phyloP scores from a whole-genome alignment of 2,888 invertebrate species.

The Euclidia mi region DNA sequence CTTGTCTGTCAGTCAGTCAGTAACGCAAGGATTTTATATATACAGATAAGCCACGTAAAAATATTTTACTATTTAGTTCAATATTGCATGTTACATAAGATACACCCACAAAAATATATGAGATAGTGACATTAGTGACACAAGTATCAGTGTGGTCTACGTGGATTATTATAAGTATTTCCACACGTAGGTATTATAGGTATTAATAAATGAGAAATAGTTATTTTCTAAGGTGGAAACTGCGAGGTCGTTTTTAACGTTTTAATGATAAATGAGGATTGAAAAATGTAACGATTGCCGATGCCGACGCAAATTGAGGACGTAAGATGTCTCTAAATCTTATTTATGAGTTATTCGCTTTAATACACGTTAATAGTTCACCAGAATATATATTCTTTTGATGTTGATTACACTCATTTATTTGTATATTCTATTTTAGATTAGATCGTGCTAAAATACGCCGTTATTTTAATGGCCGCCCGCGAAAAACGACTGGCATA shows the following conservation, averaged over 20 bases:
- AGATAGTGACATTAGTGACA: neutral
- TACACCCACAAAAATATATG: neutral
- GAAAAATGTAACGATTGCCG: constrained; percentile 82
- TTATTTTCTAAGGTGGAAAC: constrained; percentile 59
- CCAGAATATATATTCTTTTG: constrained; percentile 78
- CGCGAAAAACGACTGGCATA: constrained; percentile 61
- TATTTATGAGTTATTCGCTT: constrained; percentile 83
- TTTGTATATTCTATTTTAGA: constrained; percentile 74
- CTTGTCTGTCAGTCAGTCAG: too few relatives aligned
- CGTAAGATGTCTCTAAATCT: constrained; percentile 74
- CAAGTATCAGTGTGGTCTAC: neutral
- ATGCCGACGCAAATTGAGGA: constrained; percentile 84
- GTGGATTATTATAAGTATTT: constrained; percentile 17
- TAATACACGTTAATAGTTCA: constrained; percentile 82
- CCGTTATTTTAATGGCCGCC: constrained; percentile 73
- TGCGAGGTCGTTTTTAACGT: constrained; percentile 75
- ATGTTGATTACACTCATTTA: constrained; percentile 82
- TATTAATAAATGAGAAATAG: constrained; percentile 59
- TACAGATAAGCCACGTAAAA: too few relatives aligned
- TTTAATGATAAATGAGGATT: constrained; percentile 81
- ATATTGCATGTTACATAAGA: neutral
- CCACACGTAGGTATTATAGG: constrained; percentile 43
- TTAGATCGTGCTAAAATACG: constrained; percentile 67
- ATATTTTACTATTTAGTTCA: too few relatives aligned
- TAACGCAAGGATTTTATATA: too few relatives aligned